Percentiles rank a stretch among this genome's conserved stretches.
phyloP scores from a whole-genome alignment of 2,113 vertebrate species.

The Salvelinus alpinus region DNA sequence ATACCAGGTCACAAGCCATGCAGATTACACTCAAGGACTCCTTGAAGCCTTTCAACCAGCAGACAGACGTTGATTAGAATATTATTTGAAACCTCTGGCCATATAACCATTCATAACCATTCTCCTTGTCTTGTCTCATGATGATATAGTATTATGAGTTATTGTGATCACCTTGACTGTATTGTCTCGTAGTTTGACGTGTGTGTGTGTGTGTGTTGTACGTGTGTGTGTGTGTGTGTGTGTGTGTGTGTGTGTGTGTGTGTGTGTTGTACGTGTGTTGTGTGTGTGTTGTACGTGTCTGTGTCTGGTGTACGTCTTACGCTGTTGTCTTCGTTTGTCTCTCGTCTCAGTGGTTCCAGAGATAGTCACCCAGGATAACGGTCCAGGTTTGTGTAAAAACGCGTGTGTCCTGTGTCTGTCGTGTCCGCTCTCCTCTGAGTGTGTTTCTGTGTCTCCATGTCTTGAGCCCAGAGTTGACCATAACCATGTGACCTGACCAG shows the following conservation, averaged over 20 bases:
- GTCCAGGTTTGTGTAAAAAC: constrained; percentile 70
- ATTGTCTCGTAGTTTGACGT: neutral
- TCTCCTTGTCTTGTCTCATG: no score
- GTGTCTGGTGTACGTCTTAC: constrained; percentile 49
- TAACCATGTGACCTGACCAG: neutral
- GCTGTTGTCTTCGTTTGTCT: constrained; percentile 33
- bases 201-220: neutral
- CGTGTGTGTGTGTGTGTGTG: no score
- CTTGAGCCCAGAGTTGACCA: no score
- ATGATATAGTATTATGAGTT: no score
- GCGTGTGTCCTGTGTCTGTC: constrained; percentile 14
- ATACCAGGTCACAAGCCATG: no score
- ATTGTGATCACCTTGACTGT: constrained; percentile 34
- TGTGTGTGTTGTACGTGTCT: neutral
- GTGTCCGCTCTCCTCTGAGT: neutral
- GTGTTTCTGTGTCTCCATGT: neutral
- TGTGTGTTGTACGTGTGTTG: constrained; percentile 15
- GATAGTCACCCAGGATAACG: constrained; percentile 60
- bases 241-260: no score
- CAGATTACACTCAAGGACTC: no score
- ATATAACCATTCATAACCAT: no score
- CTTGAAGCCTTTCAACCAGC: no score
- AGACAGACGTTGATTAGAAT: no score
- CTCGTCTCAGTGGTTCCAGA: constrained; percentile 55
- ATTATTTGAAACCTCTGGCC: no score